Conservation (phyloP, 2,113 vertebrate genomes). For the Poeciliopsis turrubarensis region DNA sequence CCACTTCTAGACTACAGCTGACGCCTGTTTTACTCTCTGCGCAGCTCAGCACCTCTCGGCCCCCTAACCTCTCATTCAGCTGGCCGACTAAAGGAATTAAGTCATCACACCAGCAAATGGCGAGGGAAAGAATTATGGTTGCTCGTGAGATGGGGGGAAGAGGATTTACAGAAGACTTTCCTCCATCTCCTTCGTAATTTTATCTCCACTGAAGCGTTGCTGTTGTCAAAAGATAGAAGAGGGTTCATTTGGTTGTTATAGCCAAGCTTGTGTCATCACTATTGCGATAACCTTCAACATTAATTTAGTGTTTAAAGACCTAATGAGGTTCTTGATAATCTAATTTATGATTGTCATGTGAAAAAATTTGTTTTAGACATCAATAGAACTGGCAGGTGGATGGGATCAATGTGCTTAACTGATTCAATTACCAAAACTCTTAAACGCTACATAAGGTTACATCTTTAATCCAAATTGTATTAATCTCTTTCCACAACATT, state of each 20-base stretch:
- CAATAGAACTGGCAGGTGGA: conserved; percentile 57
- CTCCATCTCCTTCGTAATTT: conserved; percentile 33
- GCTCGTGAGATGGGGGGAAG: conserved; percentile 14
- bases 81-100: conserved; percentile 78
- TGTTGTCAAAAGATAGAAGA: conserved; percentile 67
- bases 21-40: conserved; percentile 75
- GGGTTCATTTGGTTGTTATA: conserved; percentile 45
- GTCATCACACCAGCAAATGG: conserved; percentile 72
- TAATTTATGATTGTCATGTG: conserved; percentile 64
- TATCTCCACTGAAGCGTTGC: conserved; percentile 49
- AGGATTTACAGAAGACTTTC: conserved; percentile 24
- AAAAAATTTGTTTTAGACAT: conserved; percentile 69
- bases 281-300: conserved; percentile 56
- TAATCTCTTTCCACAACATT: no score
- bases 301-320: conserved; percentile 66
- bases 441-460: conserved; percentile 31
- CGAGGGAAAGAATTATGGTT: conserved; percentile 24
- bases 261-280: conserved; percentile 53
- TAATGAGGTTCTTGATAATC: conserved; percentile 71
- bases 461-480: no score
- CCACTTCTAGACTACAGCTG: conserved; percentile 79
- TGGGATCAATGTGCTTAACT: conserved; percentile 72
- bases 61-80: conserved; percentile 62
- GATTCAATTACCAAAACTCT: conserved; percentile 61
- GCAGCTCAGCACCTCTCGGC: conserved; percentile 50